Conservation (phyloP, 2,113 vertebrate genomes). For the Nettapus auritus region DNA sequence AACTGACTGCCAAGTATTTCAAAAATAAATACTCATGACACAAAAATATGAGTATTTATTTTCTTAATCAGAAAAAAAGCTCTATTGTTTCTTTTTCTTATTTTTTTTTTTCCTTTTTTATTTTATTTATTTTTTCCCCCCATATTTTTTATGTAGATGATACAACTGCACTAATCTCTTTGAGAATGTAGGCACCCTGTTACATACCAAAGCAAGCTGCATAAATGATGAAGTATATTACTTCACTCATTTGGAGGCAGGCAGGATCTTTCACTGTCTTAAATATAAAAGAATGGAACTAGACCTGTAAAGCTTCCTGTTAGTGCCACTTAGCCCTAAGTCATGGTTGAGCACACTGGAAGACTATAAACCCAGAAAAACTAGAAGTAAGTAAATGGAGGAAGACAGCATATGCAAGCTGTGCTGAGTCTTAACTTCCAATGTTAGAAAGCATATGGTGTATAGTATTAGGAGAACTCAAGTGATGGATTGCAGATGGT, state of each 20-base stretch:
- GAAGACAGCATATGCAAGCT: neutral
- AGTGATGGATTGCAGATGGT: neutral
- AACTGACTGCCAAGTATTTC: neutral
- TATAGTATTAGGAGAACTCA: neutral
- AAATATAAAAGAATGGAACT: neutral
- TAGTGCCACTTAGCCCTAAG: neutral
- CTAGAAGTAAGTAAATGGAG: neutral
- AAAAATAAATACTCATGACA: neutral
- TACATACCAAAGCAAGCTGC: neutral
- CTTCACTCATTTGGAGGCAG: neutral
- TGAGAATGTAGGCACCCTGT: neutral
- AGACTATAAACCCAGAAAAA: neutral
- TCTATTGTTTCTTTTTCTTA: neutral
- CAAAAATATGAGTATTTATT: neutral
- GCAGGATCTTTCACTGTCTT: neutral
- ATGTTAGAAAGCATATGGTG: neutral
- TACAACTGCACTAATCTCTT: neutral
- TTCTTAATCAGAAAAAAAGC: neutral
- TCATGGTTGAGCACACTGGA: neutral
- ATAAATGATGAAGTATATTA: neutral
- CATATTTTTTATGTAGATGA: accelerated
- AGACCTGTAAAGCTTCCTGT: neutral
- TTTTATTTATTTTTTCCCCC: neutral
- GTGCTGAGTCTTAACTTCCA: neutral
- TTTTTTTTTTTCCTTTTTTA: too few species aligned